Percentiles rank a stretch among this genome's conserved stretches.
phyloP scores from a whole-genome alignment of 2,113 vertebrate genomes.

The Phyllostomus hastatus region DNA sequence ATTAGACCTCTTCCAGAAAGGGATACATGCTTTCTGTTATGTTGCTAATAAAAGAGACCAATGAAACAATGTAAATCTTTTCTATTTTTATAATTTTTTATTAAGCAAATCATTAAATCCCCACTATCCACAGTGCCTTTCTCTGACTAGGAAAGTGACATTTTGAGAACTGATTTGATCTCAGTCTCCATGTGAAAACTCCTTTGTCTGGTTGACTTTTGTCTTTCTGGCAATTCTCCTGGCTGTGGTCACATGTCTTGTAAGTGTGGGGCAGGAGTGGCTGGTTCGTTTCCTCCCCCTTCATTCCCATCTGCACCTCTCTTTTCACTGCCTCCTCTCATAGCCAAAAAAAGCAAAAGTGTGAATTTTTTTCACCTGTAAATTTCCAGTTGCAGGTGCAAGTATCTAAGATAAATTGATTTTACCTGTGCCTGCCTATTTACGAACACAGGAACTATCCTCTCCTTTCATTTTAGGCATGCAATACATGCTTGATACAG shows the following conservation, averaged over 20 bases:
- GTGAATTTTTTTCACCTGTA: background rate
- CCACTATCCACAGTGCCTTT: background rate
- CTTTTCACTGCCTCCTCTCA: background rate
- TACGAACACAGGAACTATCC: background rate
- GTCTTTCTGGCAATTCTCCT: background rate
- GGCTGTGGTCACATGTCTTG: background rate
- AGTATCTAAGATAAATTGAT: background rate
- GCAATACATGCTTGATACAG: background rate
- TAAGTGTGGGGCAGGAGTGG: background rate
- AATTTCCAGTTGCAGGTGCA: background rate
- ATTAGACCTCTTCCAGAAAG: background rate
- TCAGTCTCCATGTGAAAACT: background rate
- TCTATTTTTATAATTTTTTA: background rate
- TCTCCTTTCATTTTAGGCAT: background rate
- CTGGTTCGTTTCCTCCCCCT: background rate
- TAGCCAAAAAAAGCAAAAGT: background rate
- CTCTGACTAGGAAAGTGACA: background rate
- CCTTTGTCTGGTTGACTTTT: background rate
- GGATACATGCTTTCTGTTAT: background rate
- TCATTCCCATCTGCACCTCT: background rate
- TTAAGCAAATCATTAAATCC: background rate
- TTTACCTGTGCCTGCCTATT: background rate
- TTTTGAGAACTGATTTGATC: conserved; percentile 9
- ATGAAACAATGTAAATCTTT: background rate
- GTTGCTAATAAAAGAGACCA: background rate